A percentile compares a stretch with the other conserved stretches of the same genome.
phyloP scores from a whole-genome alignment of 2,113 vertebrate species.

The Ptilonorhynchus violaceus region DNA sequence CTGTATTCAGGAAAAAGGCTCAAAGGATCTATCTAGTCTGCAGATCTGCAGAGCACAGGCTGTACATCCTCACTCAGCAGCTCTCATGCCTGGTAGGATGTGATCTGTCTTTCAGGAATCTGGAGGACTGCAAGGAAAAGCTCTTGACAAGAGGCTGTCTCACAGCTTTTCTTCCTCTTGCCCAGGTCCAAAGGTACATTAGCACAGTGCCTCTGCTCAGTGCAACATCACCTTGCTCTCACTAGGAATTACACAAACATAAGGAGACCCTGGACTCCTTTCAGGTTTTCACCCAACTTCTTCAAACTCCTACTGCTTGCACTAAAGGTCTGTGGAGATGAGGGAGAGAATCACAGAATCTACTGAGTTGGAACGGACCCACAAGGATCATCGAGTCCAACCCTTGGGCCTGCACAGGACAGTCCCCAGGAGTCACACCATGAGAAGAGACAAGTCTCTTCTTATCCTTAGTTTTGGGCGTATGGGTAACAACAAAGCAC shows the following conservation, averaged over 20 bases:
- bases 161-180: background rate
- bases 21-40: background rate
- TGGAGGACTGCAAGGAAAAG: background rate
- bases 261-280: background rate
- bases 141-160: background rate
- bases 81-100: background rate
- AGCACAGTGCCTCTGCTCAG: background rate
- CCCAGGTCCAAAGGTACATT: background rate
- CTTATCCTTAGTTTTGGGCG: background rate
- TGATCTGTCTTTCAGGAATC: background rate
- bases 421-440: background rate
- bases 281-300: background rate
- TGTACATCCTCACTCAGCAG: background rate
- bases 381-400: rapidly evolving
- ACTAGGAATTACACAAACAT: background rate
- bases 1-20: background rate
- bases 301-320: background rate
- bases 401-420: background rate
- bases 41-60: background rate
- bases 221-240: background rate
- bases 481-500: background rate
- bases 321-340: background rate
- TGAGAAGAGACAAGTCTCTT: background rate
- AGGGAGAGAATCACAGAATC: background rate
- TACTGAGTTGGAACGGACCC: background rate